Evolutionary conservation across 2,113 vertebrate species (phyloP), one percentile per base, ranked within the genome.

Genomic region (Vidua macroura): DNA sequence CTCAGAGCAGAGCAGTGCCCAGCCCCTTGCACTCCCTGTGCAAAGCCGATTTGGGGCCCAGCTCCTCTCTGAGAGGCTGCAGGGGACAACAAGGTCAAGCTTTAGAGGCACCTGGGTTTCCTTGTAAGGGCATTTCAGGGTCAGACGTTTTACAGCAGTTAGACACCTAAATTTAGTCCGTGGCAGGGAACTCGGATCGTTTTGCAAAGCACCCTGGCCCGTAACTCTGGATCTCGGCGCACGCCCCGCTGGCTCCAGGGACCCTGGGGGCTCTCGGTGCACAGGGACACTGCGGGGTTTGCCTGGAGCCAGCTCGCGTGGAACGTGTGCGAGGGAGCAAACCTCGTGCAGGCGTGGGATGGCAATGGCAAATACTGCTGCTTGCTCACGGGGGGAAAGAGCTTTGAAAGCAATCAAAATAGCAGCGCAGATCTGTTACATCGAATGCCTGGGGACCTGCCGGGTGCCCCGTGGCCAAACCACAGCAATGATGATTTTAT

Each of bases 251-350:
- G 51, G 25, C 14, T 13, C 14, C 60, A 7, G 53, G 64, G 70
- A 25, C 60, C 31, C 39, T 22, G 2, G 7, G n/a, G 55, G 1
- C 27, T 49, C 49, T 4, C 1, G 0, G 31, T 3, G 63, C 62
- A 14, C 62, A 21, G 0, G 22, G 49, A 4, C 1, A 0, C 48
- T n/a, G 1, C 48, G 56, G 67, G 23, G 2, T 21, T 23, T 70
- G 62, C 86, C 67, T 18, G 10, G 1, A 33, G 59, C 46, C 58
- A 10, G 44, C 76, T 59, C 13, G 1, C 5, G 0, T 46, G 74
- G 60, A 41, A 46, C 46, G 24, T 0, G 2, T 7, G 23, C 3
- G 3, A 15, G 70, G 33, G 0, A 4, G 51, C 48, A 25, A 41
- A 19, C 77, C 35, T 13, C 0, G 0, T 10, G 56, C 48, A 9